Evolutionary conservation across 2,797 vertebrate species (phyloP), one percentile per base, ranked within the genome.

Genomic region (Gallinago nigripennis): DNA sequence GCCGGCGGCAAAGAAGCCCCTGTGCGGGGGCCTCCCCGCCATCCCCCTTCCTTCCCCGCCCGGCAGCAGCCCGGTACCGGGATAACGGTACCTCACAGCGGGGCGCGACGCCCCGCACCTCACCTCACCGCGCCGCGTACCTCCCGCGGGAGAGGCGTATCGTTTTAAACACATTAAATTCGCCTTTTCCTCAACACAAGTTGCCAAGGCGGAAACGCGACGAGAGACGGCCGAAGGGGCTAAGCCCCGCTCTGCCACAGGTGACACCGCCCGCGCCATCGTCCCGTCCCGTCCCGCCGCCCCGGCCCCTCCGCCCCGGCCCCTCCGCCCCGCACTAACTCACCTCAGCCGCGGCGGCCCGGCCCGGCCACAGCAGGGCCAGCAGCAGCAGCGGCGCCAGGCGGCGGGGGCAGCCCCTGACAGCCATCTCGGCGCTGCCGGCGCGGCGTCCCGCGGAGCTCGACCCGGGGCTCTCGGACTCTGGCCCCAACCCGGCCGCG

Each of bases 301-400:
- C 33, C 31, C 37, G 4, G 58, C 10, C 51, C 53, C 63, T 5
- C 28, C 33, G 18, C 20, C 23, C 63, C 63, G 35, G 58, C 10
- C 51, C 53, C 63, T 5, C 28, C 33, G 18, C 20, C 23, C 63
- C 63, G 35, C 39, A 7, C 79, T 71, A 64, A 33, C 94, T 93
- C 88, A 90, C 92, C 92, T 85, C 80, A 2, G 95, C 92, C 13
- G 53, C 71, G 9, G 16, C 65, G 30, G 82, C 11, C 45, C 83
- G 80, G 80, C 86, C 71, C 54, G 71, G 88, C 66, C 91, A 63
- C 4, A 90, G 82, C 79, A 94, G 93, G 82, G 75, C 61, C 45
- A 45, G 45, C 33, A 95, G 91, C 78, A 95, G 82, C 33, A 43
- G 78, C 54, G 39, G 90, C 46, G 33, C 71, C 85, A 56, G 83